These are phyloP conservation scores for Allophyes oxyacanthae DNA, from an alignment of 2,888 invertebrate species.

Conservation along the genomic window DNA sequence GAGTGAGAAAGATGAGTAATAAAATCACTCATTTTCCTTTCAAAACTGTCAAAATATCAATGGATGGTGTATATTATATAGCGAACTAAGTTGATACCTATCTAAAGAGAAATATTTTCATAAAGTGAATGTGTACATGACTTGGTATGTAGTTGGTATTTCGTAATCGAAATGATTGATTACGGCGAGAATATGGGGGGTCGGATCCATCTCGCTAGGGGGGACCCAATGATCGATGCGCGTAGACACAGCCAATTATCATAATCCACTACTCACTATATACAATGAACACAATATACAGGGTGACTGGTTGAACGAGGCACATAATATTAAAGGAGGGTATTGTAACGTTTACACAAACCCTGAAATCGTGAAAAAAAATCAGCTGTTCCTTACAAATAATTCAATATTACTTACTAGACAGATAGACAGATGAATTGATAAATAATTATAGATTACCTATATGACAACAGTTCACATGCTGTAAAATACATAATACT, in stretches of 20 bases:
- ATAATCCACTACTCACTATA: conserved; percentile 47
- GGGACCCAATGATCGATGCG: conserved; percentile 62
- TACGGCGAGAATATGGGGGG: conserved; percentile 50
- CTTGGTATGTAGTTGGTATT: conserved; percentile 48
- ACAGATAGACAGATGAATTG: too few species aligned
- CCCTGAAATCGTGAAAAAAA: too few species aligned
- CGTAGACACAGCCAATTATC: conserved; percentile 56
- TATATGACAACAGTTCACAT: too few species aligned
- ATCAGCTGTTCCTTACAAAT: too few species aligned
- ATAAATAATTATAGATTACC: too few species aligned
- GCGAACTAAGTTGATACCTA: conserved; percentile 17
- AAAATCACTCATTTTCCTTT: conserved; percentile 32
- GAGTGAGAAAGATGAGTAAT: conserved; percentile 17
- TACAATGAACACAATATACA: not conserved
- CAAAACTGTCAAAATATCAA: conserved; percentile 32
- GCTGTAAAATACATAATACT: too few species aligned
- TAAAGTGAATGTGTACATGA: conserved; percentile 33
- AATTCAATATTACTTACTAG: too few species aligned
- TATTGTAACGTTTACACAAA: too few species aligned
- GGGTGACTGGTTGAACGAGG: too few species aligned
- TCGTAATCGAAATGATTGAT: conserved; percentile 60
- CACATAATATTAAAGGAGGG: too few species aligned
- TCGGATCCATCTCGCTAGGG: conserved; percentile 49
- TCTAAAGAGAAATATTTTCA: conserved; percentile 35
- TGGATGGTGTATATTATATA: conserved; percentile 34